phyloP scores from a whole-genome alignment of 35 echinoderm and acorn worm species.

The Amphiura filiformis region DNA sequence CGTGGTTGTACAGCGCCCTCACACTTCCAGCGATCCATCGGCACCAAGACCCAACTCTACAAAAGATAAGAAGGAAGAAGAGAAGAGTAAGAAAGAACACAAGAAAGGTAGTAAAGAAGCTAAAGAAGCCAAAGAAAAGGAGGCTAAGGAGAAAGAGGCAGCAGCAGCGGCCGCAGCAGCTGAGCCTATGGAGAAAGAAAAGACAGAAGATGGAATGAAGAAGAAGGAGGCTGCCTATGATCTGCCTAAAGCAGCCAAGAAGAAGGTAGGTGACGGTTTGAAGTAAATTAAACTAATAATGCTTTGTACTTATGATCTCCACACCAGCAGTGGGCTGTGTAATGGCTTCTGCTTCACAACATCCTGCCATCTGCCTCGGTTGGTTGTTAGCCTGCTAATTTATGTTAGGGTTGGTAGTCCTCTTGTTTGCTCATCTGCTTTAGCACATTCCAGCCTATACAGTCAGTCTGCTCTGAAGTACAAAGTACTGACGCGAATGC shows the following conservation, averaged over 20 bases:
- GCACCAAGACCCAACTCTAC: conserved; percentile 65
- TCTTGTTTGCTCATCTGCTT: too few species aligned
- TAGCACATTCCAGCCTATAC: too few species aligned
- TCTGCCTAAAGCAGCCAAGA: conserved; percentile 81
- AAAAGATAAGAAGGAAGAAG: conserved; percentile 71
- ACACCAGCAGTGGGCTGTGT: too few species aligned
- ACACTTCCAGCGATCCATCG: conserved; percentile 52
- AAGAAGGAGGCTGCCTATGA: conserved; percentile 48
- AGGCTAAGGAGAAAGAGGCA: conserved; percentile 38
- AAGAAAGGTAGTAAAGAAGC: conserved; percentile 47
- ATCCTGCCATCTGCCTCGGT: too few species aligned
- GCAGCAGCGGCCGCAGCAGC: conserved; percentile 46
- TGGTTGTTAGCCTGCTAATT: too few species aligned
- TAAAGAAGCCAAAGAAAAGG: conserved; percentile 17
- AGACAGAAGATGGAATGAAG: conserved; percentile 64
- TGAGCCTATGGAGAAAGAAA: conserved; percentile 64
- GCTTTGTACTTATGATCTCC: background rate
- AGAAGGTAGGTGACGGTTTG: conserved; percentile 76
- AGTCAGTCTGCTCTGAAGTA: too few species aligned
- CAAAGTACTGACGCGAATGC: too few species aligned
- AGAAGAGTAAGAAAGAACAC: conserved; percentile 71
- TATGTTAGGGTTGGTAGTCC: too few species aligned
- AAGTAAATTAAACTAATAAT: background rate
- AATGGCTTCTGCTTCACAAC: too few species aligned
- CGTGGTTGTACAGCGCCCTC: conserved; percentile 34